phyloP scores from a whole-genome alignment of 2,113 vertebrate genomes.

The Mandrillus leucophaeus region DNA sequence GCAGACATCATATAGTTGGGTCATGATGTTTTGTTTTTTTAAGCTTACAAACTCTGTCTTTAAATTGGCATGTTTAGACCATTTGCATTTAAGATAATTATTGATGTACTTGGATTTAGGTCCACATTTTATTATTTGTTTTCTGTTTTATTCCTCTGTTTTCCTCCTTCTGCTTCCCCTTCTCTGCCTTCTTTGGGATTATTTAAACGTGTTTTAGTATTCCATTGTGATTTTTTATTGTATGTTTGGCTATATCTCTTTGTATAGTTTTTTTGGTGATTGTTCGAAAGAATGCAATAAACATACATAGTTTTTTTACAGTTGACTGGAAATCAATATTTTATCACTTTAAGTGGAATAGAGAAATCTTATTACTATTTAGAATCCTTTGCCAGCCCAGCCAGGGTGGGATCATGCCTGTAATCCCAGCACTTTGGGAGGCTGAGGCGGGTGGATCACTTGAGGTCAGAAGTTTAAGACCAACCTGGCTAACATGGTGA shows the following conservation, averaged over 20 bases:
- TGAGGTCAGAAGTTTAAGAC: no score
- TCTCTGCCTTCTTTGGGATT: background rate
- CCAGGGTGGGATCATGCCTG: no score
- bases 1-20: background rate
- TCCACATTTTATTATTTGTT: background rate
- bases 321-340: background rate
- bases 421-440: no score
- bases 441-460: no score
- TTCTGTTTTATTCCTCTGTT: background rate
- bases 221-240: background rate
- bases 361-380: background rate
- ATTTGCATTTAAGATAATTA: conserved; percentile 21
- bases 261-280: background rate
- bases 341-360: background rate
- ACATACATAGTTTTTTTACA: background rate
- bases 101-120: background rate
- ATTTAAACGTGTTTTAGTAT: background rate
- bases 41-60: background rate
- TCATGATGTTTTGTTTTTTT: background rate
- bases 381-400: background rate
- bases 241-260: background rate
- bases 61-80: background rate
- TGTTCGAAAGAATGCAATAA: background rate
- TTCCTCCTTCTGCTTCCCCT: background rate
- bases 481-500: no score